Evolutionary conservation across 2,113 vertebrate genomes (phyloP).

Genomic region (Chamaetylas fuelleborni): DNA sequence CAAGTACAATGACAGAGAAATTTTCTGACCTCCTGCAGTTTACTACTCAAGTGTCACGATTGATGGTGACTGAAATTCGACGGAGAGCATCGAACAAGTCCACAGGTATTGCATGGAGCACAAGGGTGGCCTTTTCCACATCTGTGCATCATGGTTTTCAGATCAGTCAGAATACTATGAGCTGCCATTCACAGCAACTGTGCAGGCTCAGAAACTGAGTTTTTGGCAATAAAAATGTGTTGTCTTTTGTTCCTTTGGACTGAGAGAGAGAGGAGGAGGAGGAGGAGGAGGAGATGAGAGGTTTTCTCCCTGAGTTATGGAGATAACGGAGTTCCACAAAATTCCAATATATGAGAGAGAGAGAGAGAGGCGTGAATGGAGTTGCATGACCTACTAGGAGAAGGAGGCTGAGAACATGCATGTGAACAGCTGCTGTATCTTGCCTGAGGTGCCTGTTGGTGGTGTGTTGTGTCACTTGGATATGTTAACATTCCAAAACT

Average conservation of each 20-base stretch:
- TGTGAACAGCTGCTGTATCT: neutral
- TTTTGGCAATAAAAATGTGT: accelerated
- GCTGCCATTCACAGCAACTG: neutral
- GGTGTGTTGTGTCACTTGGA: neutral
- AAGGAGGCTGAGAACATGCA: neutral
- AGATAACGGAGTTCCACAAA: neutral
- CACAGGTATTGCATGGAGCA: constrained; percentile 80
- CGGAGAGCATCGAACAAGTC: constrained; percentile 97
- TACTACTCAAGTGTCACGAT: constrained; percentile 95
- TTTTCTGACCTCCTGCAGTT: constrained; percentile 98
- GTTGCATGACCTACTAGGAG: neutral
- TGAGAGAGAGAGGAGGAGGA: neutral
- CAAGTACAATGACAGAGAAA: constrained; percentile 96
- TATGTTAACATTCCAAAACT: neutral
- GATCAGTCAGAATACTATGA: neutral
- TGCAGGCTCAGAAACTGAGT: neutral
- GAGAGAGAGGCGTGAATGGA: neutral
- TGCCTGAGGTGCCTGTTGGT: neutral
- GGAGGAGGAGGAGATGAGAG: neutral
- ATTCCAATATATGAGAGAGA: neutral
- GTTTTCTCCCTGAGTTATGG: neutral
- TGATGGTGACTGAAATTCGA: constrained; percentile 99
- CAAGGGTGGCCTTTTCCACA: neutral
- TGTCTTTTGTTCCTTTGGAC: neutral
- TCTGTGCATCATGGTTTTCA: neutral